Evolutionary conservation across 1,140 invertebrate species (phyloP), one percentile per base, ranked within the genome.

Genomic region (Panagrolaimus sp.): DNA sequence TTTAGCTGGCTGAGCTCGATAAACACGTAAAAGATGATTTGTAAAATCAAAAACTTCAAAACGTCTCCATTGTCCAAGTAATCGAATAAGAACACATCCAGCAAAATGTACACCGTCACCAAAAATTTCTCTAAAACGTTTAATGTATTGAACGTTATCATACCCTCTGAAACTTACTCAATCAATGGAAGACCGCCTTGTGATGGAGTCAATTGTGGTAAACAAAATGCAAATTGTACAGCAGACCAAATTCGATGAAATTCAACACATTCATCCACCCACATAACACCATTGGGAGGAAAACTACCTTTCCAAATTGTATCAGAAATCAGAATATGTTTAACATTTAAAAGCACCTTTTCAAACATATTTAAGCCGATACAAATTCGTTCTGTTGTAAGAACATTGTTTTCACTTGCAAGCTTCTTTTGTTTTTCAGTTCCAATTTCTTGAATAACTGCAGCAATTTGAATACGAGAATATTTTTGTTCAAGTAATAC

Each of bases 81-180:
- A 86, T n/a, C 93, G 90, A 68, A 99, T 93, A 87, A 99, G 92
- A n/a, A 92, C 90, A 85, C 94, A 97, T 0, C 94, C 96, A 38
- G 95, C 95, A 96, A 96, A 99, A 84, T 98, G 93, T 0, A 98
- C 86, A 13, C 96, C 95, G 86, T 99, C 96, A 14, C 96, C 96
- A 86, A 96, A 98, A 72, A 98, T 85, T 85, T 98, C 92, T 83
- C 92, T 94, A 80, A 13, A 86, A 86, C 78, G 45, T 67, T 44
- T 23, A 20, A 13, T n/a, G 2, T 38, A 4, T 38, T 38, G 7
- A 38, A 38, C 2, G 31, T 4, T 38, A n/a, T 38, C 7, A 38
- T 38, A 2, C 7, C 31, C 31, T 38, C 7, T 3, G 42, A 38
- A 13, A 42, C 73, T 57, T 45, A 76, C 70, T 75, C 74, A 48